Percentiles rank a stretch among this genome's conserved stretches.
These are phyloP conservation scores for Bucorvus abyssinicus DNA, from an alignment of 2,797 vertebrate genomes.

Conservation along the genomic window DNA sequence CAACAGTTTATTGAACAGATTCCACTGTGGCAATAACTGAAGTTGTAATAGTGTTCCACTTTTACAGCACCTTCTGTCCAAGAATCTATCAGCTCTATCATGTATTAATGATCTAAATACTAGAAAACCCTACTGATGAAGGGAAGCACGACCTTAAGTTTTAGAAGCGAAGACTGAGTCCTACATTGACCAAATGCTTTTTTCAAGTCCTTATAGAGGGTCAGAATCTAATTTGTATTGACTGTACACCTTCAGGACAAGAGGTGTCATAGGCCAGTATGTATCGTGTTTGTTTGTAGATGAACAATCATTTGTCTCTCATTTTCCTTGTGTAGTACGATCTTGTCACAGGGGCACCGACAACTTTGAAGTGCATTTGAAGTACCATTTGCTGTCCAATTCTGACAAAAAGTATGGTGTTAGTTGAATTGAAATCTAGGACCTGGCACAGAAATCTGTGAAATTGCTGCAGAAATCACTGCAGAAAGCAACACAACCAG, in stretches of 20 bases:
- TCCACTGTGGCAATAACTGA: neutral
- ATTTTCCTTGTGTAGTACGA: neutral
- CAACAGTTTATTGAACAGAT: neutral
- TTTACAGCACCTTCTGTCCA: neutral
- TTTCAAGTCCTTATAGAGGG: neutral
- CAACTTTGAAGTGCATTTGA: neutral
- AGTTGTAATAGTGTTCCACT: neutral
- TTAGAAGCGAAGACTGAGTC: neutral
- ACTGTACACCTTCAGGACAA: neutral
- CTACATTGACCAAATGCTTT: neutral
- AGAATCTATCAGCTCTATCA: neutral
- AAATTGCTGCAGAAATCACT: neutral
- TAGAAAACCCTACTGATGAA: neutral
- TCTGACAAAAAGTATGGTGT: neutral
- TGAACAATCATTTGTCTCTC: neutral
- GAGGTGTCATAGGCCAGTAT: neutral
- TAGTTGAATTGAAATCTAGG: neutral
- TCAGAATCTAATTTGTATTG: slow-evolving; percentile 13
- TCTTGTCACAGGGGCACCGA: neutral
- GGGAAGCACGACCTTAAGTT: neutral
- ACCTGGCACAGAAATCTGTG: neutral
- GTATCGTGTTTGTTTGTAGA: neutral
- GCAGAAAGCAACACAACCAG: neutral
- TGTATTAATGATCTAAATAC: neutral
- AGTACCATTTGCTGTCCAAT: neutral